Percentiles rank a stretch among this genome's conserved stretches.
Evolutionary conservation across 37 sponge, comb jelly and placozoan species (phyloP).

Genomic region (Petrosia ficiformis): DNA sequence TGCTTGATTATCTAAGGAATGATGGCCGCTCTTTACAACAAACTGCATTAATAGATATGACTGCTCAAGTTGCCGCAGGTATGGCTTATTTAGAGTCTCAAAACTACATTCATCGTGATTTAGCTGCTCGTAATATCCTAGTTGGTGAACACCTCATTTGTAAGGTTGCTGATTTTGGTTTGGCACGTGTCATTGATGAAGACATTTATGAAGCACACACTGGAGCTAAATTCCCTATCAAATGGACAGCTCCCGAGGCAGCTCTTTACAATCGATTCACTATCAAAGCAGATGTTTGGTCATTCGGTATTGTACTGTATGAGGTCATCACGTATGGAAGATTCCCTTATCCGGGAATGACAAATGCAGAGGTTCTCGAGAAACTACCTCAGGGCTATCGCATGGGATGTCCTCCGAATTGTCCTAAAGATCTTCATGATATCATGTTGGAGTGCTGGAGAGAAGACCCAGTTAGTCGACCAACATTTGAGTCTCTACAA

Average conservation of each 20-base stretch:
- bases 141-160: slow-evolving; percentile 92
- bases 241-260: slow-evolving; percentile 99
- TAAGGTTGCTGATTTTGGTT: slow-evolving; percentile 97
- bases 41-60: slow-evolving; percentile 83
- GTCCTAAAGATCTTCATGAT: slow-evolving; percentile 70
- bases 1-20: slow-evolving; percentile 88
- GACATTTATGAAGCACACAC: slow-evolving; percentile 91
- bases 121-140: slow-evolving; percentile 96
- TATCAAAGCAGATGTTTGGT: slow-evolving; percentile 98
- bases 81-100: slow-evolving; percentile 95
- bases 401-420: slow-evolving; percentile 71
- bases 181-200: slow-evolving; percentile 92
- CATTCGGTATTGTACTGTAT: slow-evolving; percentile 91
- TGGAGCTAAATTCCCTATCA: slow-evolving; percentile 98
- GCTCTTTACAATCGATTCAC: slow-evolving; percentile 93
- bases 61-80: slow-evolving; percentile 89
- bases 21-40: slow-evolving; percentile 79
- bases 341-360: slow-evolving; percentile 97
- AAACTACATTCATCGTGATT: slow-evolving; percentile 96
- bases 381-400: slow-evolving; percentile 71
- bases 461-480: slow-evolving; percentile 68
- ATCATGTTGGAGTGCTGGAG: slow-evolving; percentile 88
- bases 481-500: slow-evolving; percentile 91
- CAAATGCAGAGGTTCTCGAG: slow-evolving; percentile 91
- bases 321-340: slow-evolving; percentile 97